These are phyloP conservation scores for Lontra canadensis DNA, from an alignment of 2,113 vertebrate genomes.

Conservation along the genomic window DNA sequence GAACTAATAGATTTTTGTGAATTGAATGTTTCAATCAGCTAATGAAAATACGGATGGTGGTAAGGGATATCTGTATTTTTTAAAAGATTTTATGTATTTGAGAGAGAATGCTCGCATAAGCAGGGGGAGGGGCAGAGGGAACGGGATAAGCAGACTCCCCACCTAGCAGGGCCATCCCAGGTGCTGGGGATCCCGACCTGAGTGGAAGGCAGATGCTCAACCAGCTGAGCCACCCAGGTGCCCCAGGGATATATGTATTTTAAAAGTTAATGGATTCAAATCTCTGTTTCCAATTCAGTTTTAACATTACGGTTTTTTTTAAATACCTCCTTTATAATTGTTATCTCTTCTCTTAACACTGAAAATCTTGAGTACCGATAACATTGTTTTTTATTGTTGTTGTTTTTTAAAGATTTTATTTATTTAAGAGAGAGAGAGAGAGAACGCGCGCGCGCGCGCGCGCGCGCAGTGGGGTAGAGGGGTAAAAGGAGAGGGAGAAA, in stretches of 20 bases:
- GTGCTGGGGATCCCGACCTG: neutral
- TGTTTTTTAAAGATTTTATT: neutral
- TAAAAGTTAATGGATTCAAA: neutral
- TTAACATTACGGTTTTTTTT: conserved; percentile 45
- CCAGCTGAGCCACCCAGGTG: neutral
- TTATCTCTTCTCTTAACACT: neutral
- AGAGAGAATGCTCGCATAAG: neutral
- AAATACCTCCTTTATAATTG: neutral
- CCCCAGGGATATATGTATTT: neutral
- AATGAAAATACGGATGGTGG: conserved; percentile 7
- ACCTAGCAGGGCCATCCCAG: neutral
- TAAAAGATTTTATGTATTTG: neutral
- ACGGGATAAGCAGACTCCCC: neutral
- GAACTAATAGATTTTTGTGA: neutral
- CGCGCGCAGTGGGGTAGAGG: neutral
- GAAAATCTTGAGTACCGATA: conserved; percentile 17
- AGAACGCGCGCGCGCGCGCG: too few relatives aligned
- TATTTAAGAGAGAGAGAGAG: neutral
- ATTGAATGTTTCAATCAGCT: conserved; percentile 6
- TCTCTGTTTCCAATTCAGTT: neutral
- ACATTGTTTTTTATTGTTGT: conserved; percentile 42
- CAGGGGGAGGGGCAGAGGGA: neutral
- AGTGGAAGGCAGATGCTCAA: neutral
- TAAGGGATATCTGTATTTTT: neutral
- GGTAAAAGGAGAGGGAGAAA: neutral